Conservation (phyloP, 1,140 invertebrate genomes). For the Listronotus oregonensis region DNA sequence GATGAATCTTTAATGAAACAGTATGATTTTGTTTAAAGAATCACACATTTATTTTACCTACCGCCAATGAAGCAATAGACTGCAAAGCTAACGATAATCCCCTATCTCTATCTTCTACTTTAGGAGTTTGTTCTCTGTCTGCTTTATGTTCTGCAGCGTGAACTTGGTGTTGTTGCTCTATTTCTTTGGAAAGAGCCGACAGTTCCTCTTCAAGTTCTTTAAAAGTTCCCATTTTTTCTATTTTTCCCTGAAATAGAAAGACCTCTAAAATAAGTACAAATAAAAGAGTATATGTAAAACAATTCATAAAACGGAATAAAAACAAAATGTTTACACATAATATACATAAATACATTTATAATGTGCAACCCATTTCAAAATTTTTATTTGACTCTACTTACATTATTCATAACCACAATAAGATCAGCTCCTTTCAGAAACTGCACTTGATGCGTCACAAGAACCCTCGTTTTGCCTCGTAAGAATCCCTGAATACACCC, state of each 20-base stretch:
- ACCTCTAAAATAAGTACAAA: too few relatives aligned
- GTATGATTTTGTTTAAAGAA: too few relatives aligned
- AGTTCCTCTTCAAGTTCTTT: slow-evolving; percentile 53
- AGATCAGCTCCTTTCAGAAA: slow-evolving; percentile 74
- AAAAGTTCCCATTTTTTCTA: slow-evolving; percentile 53
- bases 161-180: slow-evolving; percentile 28
- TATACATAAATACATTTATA: too few relatives aligned
- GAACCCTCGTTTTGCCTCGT: slow-evolving; percentile 64
- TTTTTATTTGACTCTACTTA: slow-evolving; percentile 50
- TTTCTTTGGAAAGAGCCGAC: slow-evolving; percentile 28
- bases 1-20: too few relatives aligned
- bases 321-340: too few relatives aligned
- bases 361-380: too few relatives aligned
- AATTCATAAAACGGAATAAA: too few relatives aligned
- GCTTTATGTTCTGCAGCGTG: slow-evolving; percentile 26
- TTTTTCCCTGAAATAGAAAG: slow-evolving; percentile 51
- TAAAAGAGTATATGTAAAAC: too few relatives aligned
- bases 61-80: slow-evolving; percentile 35
- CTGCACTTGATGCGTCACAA: slow-evolving; percentile 85
- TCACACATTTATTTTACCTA: slow-evolving; percentile 19
- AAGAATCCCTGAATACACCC: slow-evolving; percentile 65
- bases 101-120: slow-evolving; percentile 31
- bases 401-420: slow-evolving; percentile 75
- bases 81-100: slow-evolving; percentile 27
- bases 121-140: slow-evolving; percentile 30